A percentile compares a stretch with the other conserved stretches of the same genome.
phyloP scores from a whole-genome alignment of 2,888 invertebrate genomes.

The Phania funesta region DNA sequence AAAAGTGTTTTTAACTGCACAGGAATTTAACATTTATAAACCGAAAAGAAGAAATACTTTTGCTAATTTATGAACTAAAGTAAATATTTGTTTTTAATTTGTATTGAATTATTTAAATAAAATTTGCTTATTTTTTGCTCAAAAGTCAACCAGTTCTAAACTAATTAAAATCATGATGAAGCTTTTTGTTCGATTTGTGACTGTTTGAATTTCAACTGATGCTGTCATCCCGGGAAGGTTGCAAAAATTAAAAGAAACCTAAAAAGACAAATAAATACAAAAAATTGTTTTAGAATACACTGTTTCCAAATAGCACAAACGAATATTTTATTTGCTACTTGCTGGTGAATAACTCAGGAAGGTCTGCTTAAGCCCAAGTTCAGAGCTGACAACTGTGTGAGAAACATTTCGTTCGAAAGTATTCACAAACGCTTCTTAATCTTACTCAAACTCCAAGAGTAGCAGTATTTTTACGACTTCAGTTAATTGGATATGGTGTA shows the following conservation, averaged over 20 bases:
- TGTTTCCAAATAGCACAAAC: no score
- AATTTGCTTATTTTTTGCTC: slow-evolving; percentile 28
- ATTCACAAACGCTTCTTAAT: no score
- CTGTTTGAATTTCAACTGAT: slow-evolving; percentile 60
- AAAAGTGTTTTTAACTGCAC: background rate
- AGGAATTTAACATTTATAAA: slow-evolving; percentile 45
- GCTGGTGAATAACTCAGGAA: no score
- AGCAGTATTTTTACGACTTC: no score
- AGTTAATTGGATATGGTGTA: slow-evolving; percentile 21
- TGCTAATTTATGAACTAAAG: slow-evolving; percentile 44
- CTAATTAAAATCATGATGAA: slow-evolving; percentile 61
- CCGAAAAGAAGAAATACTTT: background rate
- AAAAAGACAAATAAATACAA: slow-evolving; percentile 17
- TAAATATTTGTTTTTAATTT: slow-evolving; percentile 61
- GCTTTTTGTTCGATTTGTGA: slow-evolving; percentile 46
- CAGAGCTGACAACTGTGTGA: no score
- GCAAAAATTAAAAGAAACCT: slow-evolving; percentile 49
- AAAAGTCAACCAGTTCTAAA: slow-evolving; percentile 63
- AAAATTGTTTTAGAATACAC: slow-evolving; percentile 2
- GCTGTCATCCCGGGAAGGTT: slow-evolving; percentile 58
- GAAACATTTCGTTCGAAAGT: no score
- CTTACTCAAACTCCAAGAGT: no score
- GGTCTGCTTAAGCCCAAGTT: no score
- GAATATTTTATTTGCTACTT: no score
- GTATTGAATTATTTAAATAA: slow-evolving; percentile 61